Percentiles rank a stretch among this genome's conserved stretches.
Evolutionary conservation across 2,888 invertebrate species (phyloP).

Genomic region (Dolichomitus sp.): DNA sequence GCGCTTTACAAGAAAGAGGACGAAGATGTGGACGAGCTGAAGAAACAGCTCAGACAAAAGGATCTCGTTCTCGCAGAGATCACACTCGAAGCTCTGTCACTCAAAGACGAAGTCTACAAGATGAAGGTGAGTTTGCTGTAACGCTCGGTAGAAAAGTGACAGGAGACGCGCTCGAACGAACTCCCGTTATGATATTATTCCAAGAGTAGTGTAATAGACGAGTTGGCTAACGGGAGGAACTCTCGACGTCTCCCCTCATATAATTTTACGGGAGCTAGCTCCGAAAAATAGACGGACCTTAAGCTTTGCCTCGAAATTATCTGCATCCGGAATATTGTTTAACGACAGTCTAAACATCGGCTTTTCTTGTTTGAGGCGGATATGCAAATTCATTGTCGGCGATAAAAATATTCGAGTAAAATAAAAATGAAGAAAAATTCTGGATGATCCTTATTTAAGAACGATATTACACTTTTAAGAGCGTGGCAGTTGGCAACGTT

Average conservation of each 20-base stretch:
- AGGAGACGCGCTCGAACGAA: constrained; percentile 52
- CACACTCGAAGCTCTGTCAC: constrained; percentile 96
- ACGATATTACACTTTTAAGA: no score
- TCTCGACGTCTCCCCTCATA: constrained; percentile 8
- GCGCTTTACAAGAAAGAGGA: constrained; percentile 82
- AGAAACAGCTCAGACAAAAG: constrained; percentile 97
- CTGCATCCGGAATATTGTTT: neutral
- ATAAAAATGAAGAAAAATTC: no score
- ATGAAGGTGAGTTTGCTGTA: constrained; percentile 92
- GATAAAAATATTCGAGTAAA: no score
- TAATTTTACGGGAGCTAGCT: constrained; percentile 67
- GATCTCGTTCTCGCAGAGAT: constrained; percentile 99
- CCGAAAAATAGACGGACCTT: constrained; percentile 43
- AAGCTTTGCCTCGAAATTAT: constrained; percentile 6
- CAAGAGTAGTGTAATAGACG: constrained; percentile 8
- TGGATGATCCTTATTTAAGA: no score
- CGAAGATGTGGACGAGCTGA: constrained; percentile 92
- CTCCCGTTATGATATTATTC: constrained; percentile 13
- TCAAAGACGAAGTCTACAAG: constrained; percentile 98
- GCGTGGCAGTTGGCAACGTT: no score
- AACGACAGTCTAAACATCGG: neutral
- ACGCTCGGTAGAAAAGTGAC: neutral
- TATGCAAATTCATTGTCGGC: no score
- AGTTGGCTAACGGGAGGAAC: constrained; percentile 22
- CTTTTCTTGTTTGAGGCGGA: neutral